Evolutionary conservation across 2,113 vertebrate genomes (phyloP).

Genomic region (Spea multiplicata): DNA sequence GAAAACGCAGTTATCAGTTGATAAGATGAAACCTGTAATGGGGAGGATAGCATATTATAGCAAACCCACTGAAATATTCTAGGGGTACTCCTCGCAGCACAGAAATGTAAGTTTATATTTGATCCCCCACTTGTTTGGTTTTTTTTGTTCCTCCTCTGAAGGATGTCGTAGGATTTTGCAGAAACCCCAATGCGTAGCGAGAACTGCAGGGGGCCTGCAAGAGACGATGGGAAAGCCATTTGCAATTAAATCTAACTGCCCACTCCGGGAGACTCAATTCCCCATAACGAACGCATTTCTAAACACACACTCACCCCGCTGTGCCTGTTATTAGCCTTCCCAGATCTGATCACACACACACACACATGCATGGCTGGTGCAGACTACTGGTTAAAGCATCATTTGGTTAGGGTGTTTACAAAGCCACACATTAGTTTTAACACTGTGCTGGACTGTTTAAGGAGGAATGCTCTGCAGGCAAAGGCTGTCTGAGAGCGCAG

Average conservation of each 20-base stretch:
- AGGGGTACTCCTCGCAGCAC: background rate
- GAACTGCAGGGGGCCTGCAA: conserved; percentile 37
- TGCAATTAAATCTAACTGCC: conserved; percentile 49
- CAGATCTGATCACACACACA: conserved; percentile 18
- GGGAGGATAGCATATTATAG: background rate
- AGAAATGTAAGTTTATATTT: background rate
- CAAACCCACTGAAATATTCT: background rate
- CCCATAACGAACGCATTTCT: conserved; percentile 48
- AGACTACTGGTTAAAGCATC: conserved; percentile 33
- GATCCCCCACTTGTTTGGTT: too few species aligned
- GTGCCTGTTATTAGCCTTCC: conserved; percentile 44
- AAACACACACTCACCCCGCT: conserved; percentile 48
- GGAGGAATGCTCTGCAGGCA: conserved; percentile 35
- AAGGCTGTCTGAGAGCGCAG: conserved; percentile 13
- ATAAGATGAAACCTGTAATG: conserved; percentile 1
- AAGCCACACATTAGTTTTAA: background rate
- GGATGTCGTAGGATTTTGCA: conserved; percentile 30
- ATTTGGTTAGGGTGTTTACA: conserved; percentile 32
- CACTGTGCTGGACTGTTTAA: background rate
- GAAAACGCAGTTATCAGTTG: conserved; percentile 5
- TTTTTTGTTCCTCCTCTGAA: background rate
- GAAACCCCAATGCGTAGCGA: conserved; percentile 33
- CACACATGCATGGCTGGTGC: conserved; percentile 35
- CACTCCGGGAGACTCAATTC: conserved; percentile 48
- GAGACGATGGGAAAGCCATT: conserved; percentile 47